Conservation (phyloP, 2,113 vertebrate genomes). For the Grammomys dolichurus region DNA sequence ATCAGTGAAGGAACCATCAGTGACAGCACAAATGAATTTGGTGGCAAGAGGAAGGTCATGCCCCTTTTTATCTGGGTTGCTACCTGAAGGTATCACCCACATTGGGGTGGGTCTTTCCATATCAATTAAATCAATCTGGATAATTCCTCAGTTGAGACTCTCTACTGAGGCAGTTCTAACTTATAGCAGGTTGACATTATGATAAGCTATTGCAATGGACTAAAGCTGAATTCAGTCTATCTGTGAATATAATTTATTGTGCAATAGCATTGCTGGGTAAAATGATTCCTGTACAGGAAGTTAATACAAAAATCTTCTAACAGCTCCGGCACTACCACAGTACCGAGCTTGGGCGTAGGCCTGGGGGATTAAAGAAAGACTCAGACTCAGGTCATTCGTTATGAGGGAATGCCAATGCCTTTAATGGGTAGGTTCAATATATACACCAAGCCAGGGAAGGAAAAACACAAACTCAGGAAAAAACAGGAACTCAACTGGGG, state of each 20-base stretch:
- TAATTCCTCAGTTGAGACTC: neutral
- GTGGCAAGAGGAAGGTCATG: neutral
- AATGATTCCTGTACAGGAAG: conserved; percentile 12
- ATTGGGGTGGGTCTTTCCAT: neutral
- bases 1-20: neutral
- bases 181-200: neutral
- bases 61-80: neutral
- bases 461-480: too few species aligned
- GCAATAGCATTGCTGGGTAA: conserved; percentile 3
- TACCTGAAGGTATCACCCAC: neutral
- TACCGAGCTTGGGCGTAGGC: too few species aligned
- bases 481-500: too few species aligned
- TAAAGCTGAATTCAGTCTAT: neutral
- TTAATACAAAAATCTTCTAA: neutral
- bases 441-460: too few species aligned
- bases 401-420: too few species aligned
- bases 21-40: neutral
- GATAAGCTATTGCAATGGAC: neutral
- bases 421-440: too few species aligned
- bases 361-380: too few species aligned
- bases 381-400: too few species aligned
- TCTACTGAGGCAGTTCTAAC: neutral
- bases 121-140: neutral
- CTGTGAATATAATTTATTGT: conserved; percentile 21
- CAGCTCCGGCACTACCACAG: too few species aligned